phyloP scores from a whole-genome alignment of 2,888 invertebrate genomes.

The Furcula furcula region DNA sequence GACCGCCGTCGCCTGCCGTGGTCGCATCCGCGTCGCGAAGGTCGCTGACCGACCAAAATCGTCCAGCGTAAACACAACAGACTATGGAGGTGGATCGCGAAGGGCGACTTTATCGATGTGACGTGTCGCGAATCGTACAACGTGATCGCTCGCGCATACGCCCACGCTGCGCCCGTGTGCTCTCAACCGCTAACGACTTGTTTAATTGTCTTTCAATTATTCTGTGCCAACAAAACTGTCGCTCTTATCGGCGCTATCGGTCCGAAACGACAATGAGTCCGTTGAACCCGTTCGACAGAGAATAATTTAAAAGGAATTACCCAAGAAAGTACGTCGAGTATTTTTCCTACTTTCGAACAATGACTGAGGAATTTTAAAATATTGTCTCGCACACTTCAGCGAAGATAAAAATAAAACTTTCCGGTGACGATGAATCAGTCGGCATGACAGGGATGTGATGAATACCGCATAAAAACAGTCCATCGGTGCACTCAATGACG shows the following conservation, averaged over 20 bases:
- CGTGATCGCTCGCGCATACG: not conserved
- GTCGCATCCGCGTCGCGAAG: conserved; percentile 63
- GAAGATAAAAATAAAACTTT: conserved; percentile 44
- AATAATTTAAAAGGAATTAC: conserved; percentile 38
- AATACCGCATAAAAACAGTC: conserved; percentile 49
- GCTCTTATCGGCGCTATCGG: conserved; percentile 40
- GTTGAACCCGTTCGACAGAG: conserved; percentile 40
- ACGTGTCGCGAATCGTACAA: not conserved
- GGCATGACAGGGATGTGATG: conserved; percentile 54
- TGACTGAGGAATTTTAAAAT: conserved; percentile 29
- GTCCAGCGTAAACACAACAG: conserved; percentile 56
- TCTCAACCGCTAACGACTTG: not conserved
- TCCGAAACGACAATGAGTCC: conserved; percentile 35
- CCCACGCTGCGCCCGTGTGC: not conserved
- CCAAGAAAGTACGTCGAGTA: conserved; percentile 24
- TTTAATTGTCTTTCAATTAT: conserved; percentile 6
- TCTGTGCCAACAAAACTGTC: conserved; percentile 14
- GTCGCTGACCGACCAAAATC: conserved; percentile 74
- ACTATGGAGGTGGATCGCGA: not conserved
- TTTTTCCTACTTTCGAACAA: conserved; percentile 17
- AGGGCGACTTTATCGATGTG: not conserved
- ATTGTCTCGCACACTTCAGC: conserved; percentile 22
- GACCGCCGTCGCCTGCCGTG: conserved; percentile 26
- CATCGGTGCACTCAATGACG: conserved; percentile 66
- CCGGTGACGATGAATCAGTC: conserved; percentile 60